phyloP scores from a whole-genome alignment of 2,113 vertebrate species.

The Megaceryle torquata region DNA sequence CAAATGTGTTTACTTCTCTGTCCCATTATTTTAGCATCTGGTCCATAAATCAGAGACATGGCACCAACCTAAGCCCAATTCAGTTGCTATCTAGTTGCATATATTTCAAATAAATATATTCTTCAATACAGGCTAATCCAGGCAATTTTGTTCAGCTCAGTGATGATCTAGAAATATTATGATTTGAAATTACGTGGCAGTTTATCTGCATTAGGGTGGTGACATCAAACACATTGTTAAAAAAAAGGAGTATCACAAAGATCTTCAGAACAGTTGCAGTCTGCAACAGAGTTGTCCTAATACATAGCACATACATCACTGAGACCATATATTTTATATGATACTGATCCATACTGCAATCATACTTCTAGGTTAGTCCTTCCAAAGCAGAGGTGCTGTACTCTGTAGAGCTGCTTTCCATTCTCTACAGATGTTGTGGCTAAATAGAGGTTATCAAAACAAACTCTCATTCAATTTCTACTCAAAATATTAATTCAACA shows the following conservation, averaged over 20 bases:
- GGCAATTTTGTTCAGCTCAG: neutral
- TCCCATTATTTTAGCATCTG: conserved; percentile 6
- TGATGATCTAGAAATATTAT: neutral
- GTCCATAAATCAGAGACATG: neutral
- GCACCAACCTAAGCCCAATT: neutral
- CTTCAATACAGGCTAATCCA: neutral
- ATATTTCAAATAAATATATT: neutral
- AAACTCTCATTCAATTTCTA: neutral
- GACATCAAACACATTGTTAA: neutral
- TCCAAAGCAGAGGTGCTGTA: neutral
- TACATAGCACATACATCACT: neutral
- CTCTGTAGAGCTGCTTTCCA: neutral
- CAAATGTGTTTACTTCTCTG: neutral
- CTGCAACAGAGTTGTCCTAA: neutral
- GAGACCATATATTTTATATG: neutral
- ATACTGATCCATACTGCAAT: neutral
- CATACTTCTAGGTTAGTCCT: neutral
- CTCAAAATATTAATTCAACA: neutral
- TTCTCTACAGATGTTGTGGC: neutral
- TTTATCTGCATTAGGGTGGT: neutral
- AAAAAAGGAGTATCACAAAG: neutral
- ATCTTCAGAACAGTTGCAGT: neutral
- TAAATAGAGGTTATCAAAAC: neutral
- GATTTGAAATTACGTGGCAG: neutral
- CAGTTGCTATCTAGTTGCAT: neutral